Percentiles rank a stretch among this genome's conserved stretches.
Evolutionary conservation across 2,888 invertebrate genomes (phyloP).

Genomic region (Tiphia femorata): DNA sequence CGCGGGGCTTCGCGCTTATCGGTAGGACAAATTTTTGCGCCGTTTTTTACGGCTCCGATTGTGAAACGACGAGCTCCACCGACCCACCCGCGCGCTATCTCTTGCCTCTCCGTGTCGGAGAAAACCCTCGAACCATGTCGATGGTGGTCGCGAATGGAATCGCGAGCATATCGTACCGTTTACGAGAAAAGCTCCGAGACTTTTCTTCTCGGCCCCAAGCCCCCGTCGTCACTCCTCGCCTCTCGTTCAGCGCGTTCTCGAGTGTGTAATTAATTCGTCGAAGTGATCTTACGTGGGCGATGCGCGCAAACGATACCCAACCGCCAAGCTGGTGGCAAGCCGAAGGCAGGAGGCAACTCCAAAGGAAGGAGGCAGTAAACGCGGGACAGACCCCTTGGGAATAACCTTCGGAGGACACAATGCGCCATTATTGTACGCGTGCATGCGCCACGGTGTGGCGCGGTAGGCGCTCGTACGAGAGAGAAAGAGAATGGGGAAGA

Average conservation of each 20-base stretch:
- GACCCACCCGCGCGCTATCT: too few species aligned
- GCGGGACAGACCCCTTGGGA: conserved; percentile 22
- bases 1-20: conserved; percentile 2
- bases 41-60: conserved; percentile 12
- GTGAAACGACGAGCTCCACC: too few species aligned
- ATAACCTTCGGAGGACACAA: conserved; percentile 23
- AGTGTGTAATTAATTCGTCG: conserved; percentile 27
- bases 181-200: too few species aligned
- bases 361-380: conserved; percentile 5
- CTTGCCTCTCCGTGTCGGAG: too few species aligned
- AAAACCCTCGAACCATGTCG: not conserved
- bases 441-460: conserved; percentile 3
- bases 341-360: too few species aligned
- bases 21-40: not conserved
- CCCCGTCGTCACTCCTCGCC: too few species aligned
- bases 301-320: conserved; percentile 18
- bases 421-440: conserved; percentile 21
- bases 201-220: too few species aligned
- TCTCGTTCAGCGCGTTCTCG: too few species aligned
- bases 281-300: conserved; percentile 21
- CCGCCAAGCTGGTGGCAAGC: conserved; percentile 13
- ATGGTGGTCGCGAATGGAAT: too few species aligned
- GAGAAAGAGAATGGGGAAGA: conserved; percentile 5
- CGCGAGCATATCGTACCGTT: not conserved
- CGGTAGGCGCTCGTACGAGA: not conserved